These are phyloP conservation scores for Pholis gunnellus DNA, from an alignment of 2,113 vertebrate genomes.

Conservation along the genomic window DNA sequence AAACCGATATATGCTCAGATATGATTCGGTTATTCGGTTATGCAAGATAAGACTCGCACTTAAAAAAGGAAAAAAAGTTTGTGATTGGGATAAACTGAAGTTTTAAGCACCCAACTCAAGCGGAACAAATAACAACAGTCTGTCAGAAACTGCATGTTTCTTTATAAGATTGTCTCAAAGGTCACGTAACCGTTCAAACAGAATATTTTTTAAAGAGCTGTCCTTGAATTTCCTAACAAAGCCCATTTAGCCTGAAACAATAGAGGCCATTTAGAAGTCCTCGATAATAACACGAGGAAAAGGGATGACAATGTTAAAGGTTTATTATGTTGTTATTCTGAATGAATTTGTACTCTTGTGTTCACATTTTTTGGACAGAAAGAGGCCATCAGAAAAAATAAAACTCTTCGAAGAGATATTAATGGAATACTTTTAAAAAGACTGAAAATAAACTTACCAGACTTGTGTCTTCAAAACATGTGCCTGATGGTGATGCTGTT, in stretches of 20 bases:
- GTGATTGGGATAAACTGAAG: neutral
- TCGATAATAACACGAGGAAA: conserved; percentile 7
- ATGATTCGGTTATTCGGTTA: neutral
- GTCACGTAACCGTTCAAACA: conserved; percentile 36
- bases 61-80: conserved; percentile 35
- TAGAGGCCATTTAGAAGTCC: conserved; percentile 9
- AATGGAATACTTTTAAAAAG: neutral
- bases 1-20: neutral
- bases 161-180: neutral
- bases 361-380: conserved; percentile 25
- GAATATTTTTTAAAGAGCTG: conserved; percentile 8
- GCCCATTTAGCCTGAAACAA: conserved; percentile 36
- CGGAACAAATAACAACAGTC: conserved; percentile 14
- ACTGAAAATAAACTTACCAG: neutral
- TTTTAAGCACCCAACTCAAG: conserved; percentile 7
- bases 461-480: neutral
- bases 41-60: too few species aligned
- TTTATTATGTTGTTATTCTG: conserved; percentile 10
- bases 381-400: neutral
- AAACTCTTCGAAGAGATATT: neutral
- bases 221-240: conserved; percentile 21
- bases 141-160: neutral
- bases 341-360: neutral
- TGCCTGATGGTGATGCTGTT: neutral
- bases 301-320: neutral